Conservation (phyloP, 2,113 vertebrate genomes). For the Calypte anna region DNA sequence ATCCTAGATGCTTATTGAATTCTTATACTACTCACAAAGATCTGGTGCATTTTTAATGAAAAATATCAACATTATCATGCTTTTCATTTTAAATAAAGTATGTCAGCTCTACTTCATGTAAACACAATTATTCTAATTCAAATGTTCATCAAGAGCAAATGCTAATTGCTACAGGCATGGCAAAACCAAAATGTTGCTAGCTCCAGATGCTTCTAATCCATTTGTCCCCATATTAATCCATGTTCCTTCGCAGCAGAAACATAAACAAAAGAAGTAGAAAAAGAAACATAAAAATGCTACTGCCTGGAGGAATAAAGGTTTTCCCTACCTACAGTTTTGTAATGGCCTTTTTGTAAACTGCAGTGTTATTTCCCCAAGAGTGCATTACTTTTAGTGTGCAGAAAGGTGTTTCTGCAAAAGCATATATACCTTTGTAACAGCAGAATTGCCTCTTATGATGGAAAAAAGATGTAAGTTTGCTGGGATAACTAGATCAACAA, state of each 20-base stretch:
- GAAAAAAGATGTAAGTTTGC: background rate
- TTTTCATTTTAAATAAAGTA: background rate
- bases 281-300: background rate
- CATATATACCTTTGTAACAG: background rate
- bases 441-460: background rate
- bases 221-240: background rate
- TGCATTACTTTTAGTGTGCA: accelerated
- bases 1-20: background rate
- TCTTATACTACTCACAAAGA: background rate
- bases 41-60: background rate
- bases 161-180: background rate
- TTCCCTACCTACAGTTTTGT: background rate
- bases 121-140: background rate
- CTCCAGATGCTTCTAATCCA: background rate
- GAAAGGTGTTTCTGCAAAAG: background rate
- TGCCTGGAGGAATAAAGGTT: background rate
- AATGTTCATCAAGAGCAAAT: background rate
- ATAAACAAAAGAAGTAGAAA: background rate
- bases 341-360: background rate
- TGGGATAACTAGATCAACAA: background rate
- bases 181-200: background rate
- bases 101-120: background rate
- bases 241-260: background rate
- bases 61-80: background rate
- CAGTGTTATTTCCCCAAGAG: background rate